Conservation (phyloP, 2,797 vertebrate genomes). For the Knipowitschia caucasica region DNA sequence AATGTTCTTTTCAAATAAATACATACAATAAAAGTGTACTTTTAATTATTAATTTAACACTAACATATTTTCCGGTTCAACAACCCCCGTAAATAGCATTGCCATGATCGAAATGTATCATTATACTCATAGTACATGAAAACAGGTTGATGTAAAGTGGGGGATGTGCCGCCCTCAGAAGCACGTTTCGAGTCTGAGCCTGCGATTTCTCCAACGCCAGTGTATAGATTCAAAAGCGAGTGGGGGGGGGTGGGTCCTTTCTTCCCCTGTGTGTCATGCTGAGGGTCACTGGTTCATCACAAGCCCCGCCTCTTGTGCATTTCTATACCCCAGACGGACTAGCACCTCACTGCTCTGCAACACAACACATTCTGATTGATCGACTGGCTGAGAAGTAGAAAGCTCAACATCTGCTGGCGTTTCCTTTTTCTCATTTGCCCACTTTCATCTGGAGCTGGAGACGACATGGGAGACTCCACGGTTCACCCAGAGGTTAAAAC, state of each 20-base stretch:
- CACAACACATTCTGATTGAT: slow-evolving; percentile 53
- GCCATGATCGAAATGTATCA: no score
- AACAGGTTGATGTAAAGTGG: background rate
- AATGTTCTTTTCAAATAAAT: no score
- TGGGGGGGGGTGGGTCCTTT: slow-evolving; percentile 23
- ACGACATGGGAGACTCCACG: background rate
- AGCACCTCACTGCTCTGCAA: slow-evolving; percentile 33
- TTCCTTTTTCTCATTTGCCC: slow-evolving; percentile 11
- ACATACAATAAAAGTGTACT: no score
- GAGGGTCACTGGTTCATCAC: slow-evolving; percentile 55
- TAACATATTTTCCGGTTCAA: no score
- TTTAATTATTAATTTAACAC: no score
- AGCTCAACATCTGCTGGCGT: slow-evolving; percentile 37
- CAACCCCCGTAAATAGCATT: no score
- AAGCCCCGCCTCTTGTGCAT: slow-evolving; percentile 11
- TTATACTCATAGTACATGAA: no score
- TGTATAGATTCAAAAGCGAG: slow-evolving; percentile 26
- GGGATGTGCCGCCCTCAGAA: background rate
- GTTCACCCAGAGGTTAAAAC: slow-evolving; percentile 20
- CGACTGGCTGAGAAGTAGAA: slow-evolving; percentile 25
- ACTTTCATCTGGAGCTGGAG: slow-evolving; percentile 16
- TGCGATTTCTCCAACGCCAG: slow-evolving; percentile 40
- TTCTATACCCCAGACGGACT: slow-evolving; percentile 30
- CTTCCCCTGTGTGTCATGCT: slow-evolving; percentile 37
- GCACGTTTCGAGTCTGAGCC: slow-evolving; percentile 3